Evolutionary conservation across 2,113 vertebrate genomes (phyloP).

Genomic region (Struthio camelus): DNA sequence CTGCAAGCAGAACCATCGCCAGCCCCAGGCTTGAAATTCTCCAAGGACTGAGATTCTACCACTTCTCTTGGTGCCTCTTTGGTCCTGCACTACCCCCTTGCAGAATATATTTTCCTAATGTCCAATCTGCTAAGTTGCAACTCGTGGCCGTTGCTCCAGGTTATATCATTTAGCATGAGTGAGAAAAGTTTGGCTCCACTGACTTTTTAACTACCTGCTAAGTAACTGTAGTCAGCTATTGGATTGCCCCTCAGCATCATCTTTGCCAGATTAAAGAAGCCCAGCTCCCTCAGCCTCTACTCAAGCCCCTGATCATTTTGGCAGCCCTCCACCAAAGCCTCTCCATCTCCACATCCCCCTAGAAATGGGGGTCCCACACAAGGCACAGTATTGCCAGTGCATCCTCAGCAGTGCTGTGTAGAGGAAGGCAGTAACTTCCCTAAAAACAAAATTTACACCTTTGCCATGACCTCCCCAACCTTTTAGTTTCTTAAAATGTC

Average conservation of each 20-base stretch:
- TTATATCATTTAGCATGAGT: neutral
- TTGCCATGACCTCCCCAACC: neutral
- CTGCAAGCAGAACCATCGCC: accelerated
- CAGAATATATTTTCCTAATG: neutral
- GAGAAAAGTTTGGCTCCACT: neutral
- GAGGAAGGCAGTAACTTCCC: neutral
- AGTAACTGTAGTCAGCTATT: neutral
- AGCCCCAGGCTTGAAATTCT: neutral
- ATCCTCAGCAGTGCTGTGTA: neutral
- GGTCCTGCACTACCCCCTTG: neutral
- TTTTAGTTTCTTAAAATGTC: neutral
- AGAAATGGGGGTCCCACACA: neutral
- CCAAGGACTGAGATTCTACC: neutral
- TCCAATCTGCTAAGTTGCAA: neutral
- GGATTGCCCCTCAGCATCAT: neutral
- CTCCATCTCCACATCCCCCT: neutral
- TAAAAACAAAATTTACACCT: neutral
- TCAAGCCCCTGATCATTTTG: neutral
- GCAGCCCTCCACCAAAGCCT: neutral
- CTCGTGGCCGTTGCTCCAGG: neutral
- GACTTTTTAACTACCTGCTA: neutral
- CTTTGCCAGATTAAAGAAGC: neutral
- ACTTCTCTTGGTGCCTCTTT: neutral
- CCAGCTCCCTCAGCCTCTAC: neutral
- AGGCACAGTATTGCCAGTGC: neutral